Conservation (phyloP, 2,797 vertebrate genomes). For the Columba guinea region DNA sequence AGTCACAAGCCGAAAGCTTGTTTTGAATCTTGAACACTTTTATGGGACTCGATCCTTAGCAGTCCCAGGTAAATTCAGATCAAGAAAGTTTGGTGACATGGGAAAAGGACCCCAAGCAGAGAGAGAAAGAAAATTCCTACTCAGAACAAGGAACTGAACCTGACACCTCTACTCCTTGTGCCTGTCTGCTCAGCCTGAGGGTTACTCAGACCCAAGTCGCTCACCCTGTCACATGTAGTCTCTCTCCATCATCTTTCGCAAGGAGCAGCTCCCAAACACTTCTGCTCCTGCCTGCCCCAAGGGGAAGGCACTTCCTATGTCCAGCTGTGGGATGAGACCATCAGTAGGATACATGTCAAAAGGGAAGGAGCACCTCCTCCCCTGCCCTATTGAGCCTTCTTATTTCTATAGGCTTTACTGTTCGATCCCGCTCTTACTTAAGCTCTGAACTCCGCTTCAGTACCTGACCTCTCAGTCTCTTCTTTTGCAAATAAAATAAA, state of each 20-base stretch:
- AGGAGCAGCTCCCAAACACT: background rate
- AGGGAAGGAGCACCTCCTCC: background rate
- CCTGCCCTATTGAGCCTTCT: background rate
- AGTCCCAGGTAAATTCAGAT: background rate
- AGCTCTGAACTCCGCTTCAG: background rate
- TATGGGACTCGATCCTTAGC: background rate
- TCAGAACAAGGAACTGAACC: background rate
- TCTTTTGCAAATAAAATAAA: background rate
- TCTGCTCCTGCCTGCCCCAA: background rate
- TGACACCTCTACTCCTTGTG: accelerated
- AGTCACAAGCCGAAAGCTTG: background rate
- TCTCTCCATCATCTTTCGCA: background rate
- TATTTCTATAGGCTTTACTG: background rate
- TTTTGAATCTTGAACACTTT: background rate
- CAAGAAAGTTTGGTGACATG: background rate
- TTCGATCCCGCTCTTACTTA: background rate
- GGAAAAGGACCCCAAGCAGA: background rate
- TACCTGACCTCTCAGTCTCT: background rate
- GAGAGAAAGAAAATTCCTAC: background rate
- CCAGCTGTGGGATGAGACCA: background rate
- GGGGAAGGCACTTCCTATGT: background rate
- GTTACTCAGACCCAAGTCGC: accelerated
- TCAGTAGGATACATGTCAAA: background rate
- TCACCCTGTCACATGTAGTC: background rate
- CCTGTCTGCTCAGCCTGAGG: accelerated